Percentiles rank a stretch among this genome's conserved stretches.
Evolutionary conservation across 1,140 invertebrate species (phyloP).

Genomic region (Drosophila rhopaloa): DNA sequence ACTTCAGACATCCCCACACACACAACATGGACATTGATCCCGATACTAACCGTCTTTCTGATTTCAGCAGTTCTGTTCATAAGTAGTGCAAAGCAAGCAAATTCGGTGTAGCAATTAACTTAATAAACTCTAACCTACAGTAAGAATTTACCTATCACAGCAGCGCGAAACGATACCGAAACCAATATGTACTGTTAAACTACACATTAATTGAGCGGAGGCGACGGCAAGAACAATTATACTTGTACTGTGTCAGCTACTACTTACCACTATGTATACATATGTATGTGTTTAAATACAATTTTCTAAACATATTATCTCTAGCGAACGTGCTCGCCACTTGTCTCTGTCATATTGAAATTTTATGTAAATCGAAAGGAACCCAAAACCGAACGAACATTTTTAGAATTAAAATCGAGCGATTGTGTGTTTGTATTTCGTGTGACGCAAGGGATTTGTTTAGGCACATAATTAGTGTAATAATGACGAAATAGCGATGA

Average conservation of each 20-base stretch:
- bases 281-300: conserved; percentile 60
- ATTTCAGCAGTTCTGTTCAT: conserved; percentile 71
- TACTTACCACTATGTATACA: conserved; percentile 55
- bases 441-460: conserved; percentile 67
- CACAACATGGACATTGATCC: conserved; percentile 32
- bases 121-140: conserved; percentile 72
- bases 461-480: conserved; percentile 81
- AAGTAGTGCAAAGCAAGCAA: conserved; percentile 75
- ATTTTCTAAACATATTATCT: conserved; percentile 63
- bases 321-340: conserved; percentile 52
- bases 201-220: conserved; percentile 50
- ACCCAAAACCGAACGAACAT: conserved; percentile 47
- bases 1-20: conserved; percentile 32
- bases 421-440: conserved; percentile 57
- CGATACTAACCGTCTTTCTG: conserved; percentile 60
- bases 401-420: conserved; percentile 62
- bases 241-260: conserved; percentile 44
- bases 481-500: conserved; percentile 53
- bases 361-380: conserved; percentile 75
- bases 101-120: conserved; percentile 74
- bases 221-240: conserved; percentile 34
- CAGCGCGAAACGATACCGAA: conserved; percentile 65
- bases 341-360: conserved; percentile 75
- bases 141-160: conserved; percentile 76
- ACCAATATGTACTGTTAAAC: conserved; percentile 61